phyloP scores from a whole-genome alignment of 2,113 vertebrate species.

The Galbula dea region DNA sequence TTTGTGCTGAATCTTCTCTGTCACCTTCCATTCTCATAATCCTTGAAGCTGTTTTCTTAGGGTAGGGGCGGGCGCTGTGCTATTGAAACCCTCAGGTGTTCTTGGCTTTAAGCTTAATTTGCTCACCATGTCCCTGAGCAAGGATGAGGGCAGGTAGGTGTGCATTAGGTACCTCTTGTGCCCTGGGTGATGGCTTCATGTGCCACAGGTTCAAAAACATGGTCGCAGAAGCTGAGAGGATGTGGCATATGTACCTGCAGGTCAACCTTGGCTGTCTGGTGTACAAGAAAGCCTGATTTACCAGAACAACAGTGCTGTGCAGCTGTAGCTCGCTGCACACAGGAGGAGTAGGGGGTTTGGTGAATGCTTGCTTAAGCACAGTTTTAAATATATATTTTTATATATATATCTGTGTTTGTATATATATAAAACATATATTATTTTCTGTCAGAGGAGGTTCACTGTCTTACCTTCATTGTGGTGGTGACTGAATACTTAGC shows the following conservation, averaged over 20 bases:
- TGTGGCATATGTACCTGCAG: not conserved
- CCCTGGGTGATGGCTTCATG: not conserved
- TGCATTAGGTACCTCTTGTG: not conserved
- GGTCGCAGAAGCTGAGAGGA: not conserved
- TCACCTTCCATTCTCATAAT: not conserved
- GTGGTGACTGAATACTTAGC: not conserved
- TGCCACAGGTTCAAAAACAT: not conserved
- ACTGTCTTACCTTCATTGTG: accelerated
- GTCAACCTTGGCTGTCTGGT: not conserved
- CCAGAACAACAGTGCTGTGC: not conserved
- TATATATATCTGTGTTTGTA: too few species aligned
- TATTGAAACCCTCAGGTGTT: not conserved
- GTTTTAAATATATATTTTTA: not conserved
- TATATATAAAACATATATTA: not conserved
- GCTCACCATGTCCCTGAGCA: not conserved
- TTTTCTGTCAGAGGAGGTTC: not conserved
- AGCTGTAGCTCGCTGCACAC: not conserved
- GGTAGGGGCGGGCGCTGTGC: not conserved
- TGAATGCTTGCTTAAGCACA: not conserved
- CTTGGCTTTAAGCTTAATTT: not conserved
- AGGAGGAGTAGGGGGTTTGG: not conserved
- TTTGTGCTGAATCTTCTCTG: not conserved
- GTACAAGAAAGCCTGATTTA: not conserved
- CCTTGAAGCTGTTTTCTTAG: not conserved
- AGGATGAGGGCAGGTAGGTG: not conserved